Percentiles rank a stretch among this genome's conserved stretches.
These are phyloP conservation scores for Drosophila carrolli DNA, from an alignment of 1,140 invertebrate genomes.

Conservation along the genomic window DNA sequence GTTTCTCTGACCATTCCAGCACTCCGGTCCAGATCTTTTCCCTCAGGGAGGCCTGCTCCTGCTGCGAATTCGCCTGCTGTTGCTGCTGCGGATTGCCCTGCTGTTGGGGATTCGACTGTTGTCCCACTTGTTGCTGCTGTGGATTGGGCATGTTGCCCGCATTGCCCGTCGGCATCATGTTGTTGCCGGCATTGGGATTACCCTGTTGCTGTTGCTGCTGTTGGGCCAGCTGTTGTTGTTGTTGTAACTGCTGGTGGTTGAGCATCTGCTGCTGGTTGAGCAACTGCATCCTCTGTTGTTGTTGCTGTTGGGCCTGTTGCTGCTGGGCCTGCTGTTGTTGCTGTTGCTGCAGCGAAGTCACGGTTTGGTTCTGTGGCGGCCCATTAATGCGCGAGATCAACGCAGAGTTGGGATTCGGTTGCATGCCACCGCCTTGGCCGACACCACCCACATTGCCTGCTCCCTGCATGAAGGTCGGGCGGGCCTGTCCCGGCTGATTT, in stretches of 20 bases:
- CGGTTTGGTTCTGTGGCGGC: constrained; percentile 86
- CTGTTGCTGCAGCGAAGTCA: constrained; percentile 83
- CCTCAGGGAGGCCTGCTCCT: constrained; percentile 14
- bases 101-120: constrained; percentile 55
- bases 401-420: constrained; percentile 85
- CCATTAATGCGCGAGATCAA: constrained; percentile 89
- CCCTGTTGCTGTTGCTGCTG: constrained; percentile 85
- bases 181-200: constrained; percentile 65
- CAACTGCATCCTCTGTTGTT: constrained; percentile 82
- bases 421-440: constrained; percentile 76
- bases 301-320: constrained; percentile 77
- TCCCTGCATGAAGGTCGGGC: constrained; percentile 70
- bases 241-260: constrained; percentile 78
- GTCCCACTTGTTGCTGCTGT: constrained; percentile 46
- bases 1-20: constrained; percentile 96
- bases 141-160: constrained; percentile 51
- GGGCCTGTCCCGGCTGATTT: constrained; percentile 67
- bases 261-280: constrained; percentile 80
- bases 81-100: constrained; percentile 48
- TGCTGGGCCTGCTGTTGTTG: constrained; percentile 80
- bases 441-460: constrained; percentile 52
- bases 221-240: constrained; percentile 85
- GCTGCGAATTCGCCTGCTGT: constrained; percentile 62
- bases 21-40: constrained; percentile 92
- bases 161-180: constrained; percentile 63